Conservation (phyloP, 2,113 vertebrate species). For the Monarcha castaneiventris region DNA sequence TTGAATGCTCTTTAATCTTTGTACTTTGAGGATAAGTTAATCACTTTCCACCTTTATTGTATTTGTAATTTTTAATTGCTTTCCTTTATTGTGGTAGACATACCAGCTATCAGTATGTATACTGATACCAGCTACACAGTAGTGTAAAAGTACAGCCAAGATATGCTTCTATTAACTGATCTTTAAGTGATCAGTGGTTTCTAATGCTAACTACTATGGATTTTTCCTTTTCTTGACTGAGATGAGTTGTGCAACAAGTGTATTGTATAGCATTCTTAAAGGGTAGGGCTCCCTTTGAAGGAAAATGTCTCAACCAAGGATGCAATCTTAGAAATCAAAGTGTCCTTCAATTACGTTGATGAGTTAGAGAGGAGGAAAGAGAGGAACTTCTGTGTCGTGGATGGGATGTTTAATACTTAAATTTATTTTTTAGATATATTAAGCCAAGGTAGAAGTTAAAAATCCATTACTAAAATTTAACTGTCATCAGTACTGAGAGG, state of each 20-base stretch:
- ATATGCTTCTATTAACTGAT: background rate
- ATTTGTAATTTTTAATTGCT: background rate
- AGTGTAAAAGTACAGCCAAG: background rate
- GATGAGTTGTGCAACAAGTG: background rate
- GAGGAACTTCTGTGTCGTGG: background rate
- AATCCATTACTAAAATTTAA: background rate
- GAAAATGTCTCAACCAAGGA: background rate
- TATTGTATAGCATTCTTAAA: background rate
- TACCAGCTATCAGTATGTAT: background rate
- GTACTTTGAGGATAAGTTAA: background rate
- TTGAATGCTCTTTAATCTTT: background rate
- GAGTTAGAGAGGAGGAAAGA: background rate
- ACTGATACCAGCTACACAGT: background rate
- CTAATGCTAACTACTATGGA: background rate
- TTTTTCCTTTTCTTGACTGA: background rate
- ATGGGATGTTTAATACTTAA: background rate
- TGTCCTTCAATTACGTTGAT: background rate
- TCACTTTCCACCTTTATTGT: background rate
- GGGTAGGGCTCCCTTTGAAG: background rate
- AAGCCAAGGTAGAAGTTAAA: background rate
- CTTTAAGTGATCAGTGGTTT: background rate
- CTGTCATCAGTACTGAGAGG: rapidly evolving
- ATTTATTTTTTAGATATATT: background rate
- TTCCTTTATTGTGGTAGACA: background rate
- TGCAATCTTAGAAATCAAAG: background rate